Evolutionary conservation across 2,888 invertebrate genomes (phyloP).

Genomic region (Perdita meconis): DNA sequence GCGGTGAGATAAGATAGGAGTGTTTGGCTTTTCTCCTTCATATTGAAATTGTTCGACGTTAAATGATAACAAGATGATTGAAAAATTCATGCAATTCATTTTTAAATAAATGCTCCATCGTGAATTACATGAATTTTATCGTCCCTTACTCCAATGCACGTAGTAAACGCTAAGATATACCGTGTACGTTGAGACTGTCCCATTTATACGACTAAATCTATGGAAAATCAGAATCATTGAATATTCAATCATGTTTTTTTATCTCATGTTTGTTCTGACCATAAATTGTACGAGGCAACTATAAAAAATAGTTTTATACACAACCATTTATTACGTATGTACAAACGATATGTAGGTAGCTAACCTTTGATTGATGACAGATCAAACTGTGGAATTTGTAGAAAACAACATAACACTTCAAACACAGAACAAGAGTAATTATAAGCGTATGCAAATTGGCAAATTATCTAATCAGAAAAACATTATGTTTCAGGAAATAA

Average conservation of each 20-base stretch:
- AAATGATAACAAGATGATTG: conserved; percentile 16
- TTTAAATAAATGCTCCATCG: conserved; percentile 18
- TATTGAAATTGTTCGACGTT: conserved; percentile 7
- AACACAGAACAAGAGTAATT: conserved; percentile 43
- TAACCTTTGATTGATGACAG: neutral
- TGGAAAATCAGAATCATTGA: conserved; percentile 7
- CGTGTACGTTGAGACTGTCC: conserved; percentile 18
- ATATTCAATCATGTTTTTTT: neutral
- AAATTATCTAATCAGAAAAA: conserved; percentile 68
- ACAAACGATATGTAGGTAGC: conserved; percentile 17
- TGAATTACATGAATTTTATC: conserved; percentile 19
- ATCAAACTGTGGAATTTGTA: conserved; percentile 64
- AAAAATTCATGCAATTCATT: conserved; percentile 28
- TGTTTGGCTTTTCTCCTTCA: conserved; percentile 18
- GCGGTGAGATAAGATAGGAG: conserved; percentile 43
- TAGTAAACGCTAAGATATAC: too few species aligned
- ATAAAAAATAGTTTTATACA: conserved; percentile 18
- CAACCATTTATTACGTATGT: conserved; percentile 18
- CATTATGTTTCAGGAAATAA: conserved; percentile 83
- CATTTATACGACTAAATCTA: conserved; percentile 1
- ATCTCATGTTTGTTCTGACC: neutral
- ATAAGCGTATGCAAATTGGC: conserved; percentile 59
- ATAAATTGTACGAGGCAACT: conserved; percentile 1
- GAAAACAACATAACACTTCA: conserved; percentile 52
- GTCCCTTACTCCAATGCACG: conserved; percentile 15